A percentile compares a stretch with the other conserved stretches of the same genome.
These are phyloP conservation scores for Turritopsis rubra DNA, from an alignment of 30 jellyfish, hydroid and myxozoan genomes.

Conservation along the genomic window DNA sequence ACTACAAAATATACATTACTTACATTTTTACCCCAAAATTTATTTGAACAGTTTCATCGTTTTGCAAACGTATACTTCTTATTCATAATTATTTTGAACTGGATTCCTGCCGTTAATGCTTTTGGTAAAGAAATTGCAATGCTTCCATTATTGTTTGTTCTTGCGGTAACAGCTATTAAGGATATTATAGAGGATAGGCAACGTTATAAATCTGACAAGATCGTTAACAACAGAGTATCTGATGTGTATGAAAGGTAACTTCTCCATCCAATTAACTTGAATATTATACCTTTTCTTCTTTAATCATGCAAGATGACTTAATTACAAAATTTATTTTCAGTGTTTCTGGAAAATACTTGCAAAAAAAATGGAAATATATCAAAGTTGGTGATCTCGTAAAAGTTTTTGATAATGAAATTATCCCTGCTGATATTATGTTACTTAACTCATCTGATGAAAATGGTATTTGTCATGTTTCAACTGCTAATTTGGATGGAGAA, in stretches of 20 bases:
- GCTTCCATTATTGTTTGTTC: slow-evolving; percentile 86
- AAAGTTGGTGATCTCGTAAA: slow-evolving; percentile 74
- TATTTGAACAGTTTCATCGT: slow-evolving; percentile 94
- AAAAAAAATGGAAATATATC: slow-evolving; percentile 65
- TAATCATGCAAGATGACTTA: neutral
- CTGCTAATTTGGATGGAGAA: slow-evolving; percentile 97
- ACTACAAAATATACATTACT: slow-evolving; percentile 84
- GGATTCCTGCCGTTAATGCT: slow-evolving; percentile 93
- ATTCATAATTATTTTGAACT: slow-evolving; percentile 66
- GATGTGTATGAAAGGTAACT: slow-evolving; percentile 72
- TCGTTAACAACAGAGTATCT: slow-evolving; percentile 52
- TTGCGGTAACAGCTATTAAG: slow-evolving; percentile 93
- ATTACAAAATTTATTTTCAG: slow-evolving; percentile 22
- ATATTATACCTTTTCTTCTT: neutral
- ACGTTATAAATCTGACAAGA: slow-evolving; percentile 69
- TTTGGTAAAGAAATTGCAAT: slow-evolving; percentile 98
- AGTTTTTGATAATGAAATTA: slow-evolving; percentile 52
- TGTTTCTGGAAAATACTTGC: slow-evolving; percentile 26
- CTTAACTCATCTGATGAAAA: slow-evolving; percentile 70
- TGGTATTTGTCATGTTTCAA: slow-evolving; percentile 84
- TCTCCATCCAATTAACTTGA: neutral
- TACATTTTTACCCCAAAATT: slow-evolving; percentile 79
- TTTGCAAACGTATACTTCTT: slow-evolving; percentile 83
- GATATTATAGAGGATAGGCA: slow-evolving; percentile 88
- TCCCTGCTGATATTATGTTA: slow-evolving; percentile 87